Evolutionary conservation across 2,888 invertebrate genomes (phyloP).

Genomic region (Drosophila hamatofila): DNA sequence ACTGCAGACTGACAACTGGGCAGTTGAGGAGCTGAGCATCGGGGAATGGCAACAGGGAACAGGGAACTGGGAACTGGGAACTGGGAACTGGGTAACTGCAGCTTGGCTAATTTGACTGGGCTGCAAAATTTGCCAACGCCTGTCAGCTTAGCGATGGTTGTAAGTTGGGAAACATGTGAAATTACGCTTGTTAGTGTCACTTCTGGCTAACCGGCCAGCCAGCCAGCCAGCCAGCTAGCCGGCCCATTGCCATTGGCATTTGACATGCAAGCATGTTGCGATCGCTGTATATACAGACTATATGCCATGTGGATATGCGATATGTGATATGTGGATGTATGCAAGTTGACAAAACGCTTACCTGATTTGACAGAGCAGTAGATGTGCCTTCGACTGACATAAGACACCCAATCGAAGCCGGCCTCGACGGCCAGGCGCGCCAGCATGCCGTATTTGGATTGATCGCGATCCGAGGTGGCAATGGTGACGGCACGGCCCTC

Average conservation of each 20-base stretch:
- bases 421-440: conserved; percentile 98
- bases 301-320: not conserved
- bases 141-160: conserved; percentile 79
- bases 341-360: conserved; percentile 84
- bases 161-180: conserved; percentile 82
- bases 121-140: conserved; percentile 81
- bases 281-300: not conserved
- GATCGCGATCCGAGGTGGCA: conserved; percentile 96
- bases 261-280: conserved; percentile 23
- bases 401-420: conserved; percentile 99
- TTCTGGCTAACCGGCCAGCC: conserved; percentile 75
- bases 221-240: conserved; percentile 31
- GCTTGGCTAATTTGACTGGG: conserved; percentile 71
- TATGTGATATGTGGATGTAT: too few species aligned
- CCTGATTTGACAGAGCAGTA: conserved; percentile 99
- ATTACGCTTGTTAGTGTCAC: conserved; percentile 83
- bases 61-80: conserved; percentile 29
- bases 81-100: conserved; percentile 43
- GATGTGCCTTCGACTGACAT: conserved; percentile 96
- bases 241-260: conserved; percentile 37
- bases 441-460: conserved; percentile 97
- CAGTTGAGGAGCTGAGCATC: conserved; percentile 14
- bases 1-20: conserved; percentile 16
- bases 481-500: conserved; percentile 98
- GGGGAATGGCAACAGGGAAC: conserved; percentile 15